Evolutionary conservation across 2,797 vertebrate species (phyloP).

Genomic region (Antrozous pallidus): DNA sequence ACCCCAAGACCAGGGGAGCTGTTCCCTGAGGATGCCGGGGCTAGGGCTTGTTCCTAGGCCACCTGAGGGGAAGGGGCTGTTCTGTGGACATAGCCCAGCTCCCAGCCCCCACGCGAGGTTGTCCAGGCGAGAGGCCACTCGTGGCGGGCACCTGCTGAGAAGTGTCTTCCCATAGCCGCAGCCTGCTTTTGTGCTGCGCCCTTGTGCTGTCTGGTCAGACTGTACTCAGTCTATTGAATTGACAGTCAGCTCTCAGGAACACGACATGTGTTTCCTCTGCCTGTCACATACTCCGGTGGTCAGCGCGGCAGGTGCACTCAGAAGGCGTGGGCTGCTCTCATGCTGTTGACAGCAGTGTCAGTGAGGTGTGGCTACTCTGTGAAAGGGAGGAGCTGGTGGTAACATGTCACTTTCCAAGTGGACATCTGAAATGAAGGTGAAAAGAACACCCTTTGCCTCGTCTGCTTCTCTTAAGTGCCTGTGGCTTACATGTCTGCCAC

Average conservation of each 20-base stretch:
- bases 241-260: neutral
- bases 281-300: rapidly evolving
- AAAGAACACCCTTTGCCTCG: constrained; percentile 64
- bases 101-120: no score
- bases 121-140: neutral
- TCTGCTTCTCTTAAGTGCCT: constrained; percentile 77
- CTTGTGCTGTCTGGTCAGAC: no score
- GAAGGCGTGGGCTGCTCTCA: rapidly evolving
- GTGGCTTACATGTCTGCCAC: constrained; percentile 83
- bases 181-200: neutral
- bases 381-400: neutral
- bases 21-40: neutral
- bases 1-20: neutral
- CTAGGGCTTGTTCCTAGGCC: neutral
- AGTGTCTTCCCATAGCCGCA: rapidly evolving
- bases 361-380: neutral
- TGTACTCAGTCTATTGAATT: no score
- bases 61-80: neutral
- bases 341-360: rapidly evolving
- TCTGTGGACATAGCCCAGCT: neutral
- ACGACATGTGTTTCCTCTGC: rapidly evolving
- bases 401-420: neutral
- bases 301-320: rapidly evolving
- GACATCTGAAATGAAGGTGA: neutral
- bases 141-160: rapidly evolving